Conservation (phyloP, 2,888 invertebrate species). For the Aelia acuminata region DNA sequence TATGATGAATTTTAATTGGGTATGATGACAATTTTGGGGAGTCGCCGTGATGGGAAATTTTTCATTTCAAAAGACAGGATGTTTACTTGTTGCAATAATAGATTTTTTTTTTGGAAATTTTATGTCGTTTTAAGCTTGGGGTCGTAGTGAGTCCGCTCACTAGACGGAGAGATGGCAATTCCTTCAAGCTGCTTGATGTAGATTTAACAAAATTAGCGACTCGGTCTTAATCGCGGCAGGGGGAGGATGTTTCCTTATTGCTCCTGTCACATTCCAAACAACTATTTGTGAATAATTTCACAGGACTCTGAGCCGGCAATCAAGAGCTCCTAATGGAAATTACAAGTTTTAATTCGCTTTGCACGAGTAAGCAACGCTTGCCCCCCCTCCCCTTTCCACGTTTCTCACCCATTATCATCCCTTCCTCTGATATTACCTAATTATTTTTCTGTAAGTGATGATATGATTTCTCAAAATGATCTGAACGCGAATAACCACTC, state of each 20-base stretch:
- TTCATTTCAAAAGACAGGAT: too few relatives aligned
- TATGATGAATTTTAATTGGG: too few relatives aligned
- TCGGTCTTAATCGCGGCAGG: neutral
- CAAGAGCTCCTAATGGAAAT: neutral
- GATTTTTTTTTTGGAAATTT: neutral
- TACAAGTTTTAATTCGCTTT: slow-evolving; percentile 23
- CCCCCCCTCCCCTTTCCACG: too few relatives aligned
- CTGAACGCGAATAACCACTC: too few relatives aligned
- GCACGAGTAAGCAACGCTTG: neutral
- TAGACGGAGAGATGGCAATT: neutral
- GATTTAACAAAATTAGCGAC: slow-evolving; percentile 18
- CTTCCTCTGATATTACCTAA: neutral
- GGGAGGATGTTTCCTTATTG: neutral
- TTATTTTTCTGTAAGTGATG: neutral
- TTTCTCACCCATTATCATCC: neutral
- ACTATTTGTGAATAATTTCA: slow-evolving; percentile 8
- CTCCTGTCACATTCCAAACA: slow-evolving; percentile 27
- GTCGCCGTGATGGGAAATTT: too few relatives aligned
- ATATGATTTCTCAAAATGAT: neutral
- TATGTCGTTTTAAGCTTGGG: neutral
- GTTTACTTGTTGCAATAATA: neutral
- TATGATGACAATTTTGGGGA: too few relatives aligned
- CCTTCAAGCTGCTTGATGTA: neutral
- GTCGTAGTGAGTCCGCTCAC: too few relatives aligned
- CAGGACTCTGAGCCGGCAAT: neutral